Conservation (phyloP, 2,113 vertebrate species). For the Ammodytes dubius region DNA sequence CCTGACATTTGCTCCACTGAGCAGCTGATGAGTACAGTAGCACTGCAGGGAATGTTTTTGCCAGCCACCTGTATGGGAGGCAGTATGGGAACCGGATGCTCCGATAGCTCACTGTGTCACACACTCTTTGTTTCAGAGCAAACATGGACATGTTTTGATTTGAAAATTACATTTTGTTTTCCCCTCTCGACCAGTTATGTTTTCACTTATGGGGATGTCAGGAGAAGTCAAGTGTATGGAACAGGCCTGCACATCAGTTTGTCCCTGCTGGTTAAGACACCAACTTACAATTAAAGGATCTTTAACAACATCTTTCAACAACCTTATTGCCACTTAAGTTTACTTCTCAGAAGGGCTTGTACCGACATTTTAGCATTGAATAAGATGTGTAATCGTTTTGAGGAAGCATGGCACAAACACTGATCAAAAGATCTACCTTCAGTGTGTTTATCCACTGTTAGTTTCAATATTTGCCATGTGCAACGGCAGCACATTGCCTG, state of each 20-base stretch:
- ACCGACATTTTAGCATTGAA: neutral
- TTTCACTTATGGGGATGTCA: conserved; percentile 62
- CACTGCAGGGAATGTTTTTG: conserved; percentile 69
- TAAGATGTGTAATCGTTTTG: conserved; percentile 9
- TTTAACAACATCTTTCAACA: neutral
- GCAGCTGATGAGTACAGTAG: conserved; percentile 74
- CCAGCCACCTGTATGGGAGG: conserved; percentile 61
- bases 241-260: neutral
- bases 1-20: conserved; percentile 59
- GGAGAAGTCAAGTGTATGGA: conserved; percentile 49
- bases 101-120: conserved; percentile 64
- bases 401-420: neutral
- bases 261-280: neutral
- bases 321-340: conserved; percentile 2
- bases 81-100: conserved; percentile 74
- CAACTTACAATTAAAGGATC: conserved; percentile 1
- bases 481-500: conserved; percentile 25
- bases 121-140: conserved; percentile 71
- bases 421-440: conserved; percentile 3
- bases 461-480: conserved; percentile 44
- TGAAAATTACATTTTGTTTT: conserved; percentile 63
- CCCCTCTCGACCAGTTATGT: conserved; percentile 40
- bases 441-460: conserved; percentile 24
- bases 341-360: neutral
- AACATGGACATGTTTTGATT: conserved; percentile 73